These are phyloP conservation scores for Cebus imitator DNA, from an alignment of 2,113 vertebrate genomes.

Conservation along the genomic window DNA sequence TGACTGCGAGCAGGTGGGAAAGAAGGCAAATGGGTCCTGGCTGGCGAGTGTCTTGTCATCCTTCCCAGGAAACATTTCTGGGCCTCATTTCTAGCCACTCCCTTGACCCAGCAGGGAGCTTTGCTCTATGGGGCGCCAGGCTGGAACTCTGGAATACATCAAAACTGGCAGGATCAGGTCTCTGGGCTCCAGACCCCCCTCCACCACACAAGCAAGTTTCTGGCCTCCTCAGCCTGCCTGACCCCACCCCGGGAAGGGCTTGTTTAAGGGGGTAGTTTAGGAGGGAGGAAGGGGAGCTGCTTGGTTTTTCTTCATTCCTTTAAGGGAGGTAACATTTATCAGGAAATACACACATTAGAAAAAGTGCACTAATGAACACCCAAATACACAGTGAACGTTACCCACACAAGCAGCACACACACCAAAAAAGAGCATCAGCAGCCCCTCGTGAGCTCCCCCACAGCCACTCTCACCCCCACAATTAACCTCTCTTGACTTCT, in stretches of 20 bases:
- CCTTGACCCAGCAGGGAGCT: slow-evolving; percentile 27
- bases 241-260: background rate
- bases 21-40: background rate
- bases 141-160: background rate
- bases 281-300: background rate
- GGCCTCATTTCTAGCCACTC: slow-evolving; percentile 1
- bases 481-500: background rate
- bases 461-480: background rate
- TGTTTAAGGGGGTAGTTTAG: no score
- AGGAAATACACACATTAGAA: background rate
- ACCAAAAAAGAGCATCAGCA: background rate
- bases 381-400: background rate
- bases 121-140: background rate
- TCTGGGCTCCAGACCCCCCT: background rate
- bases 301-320: background rate
- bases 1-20: slow-evolving; percentile 61
- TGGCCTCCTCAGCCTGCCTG: background rate
- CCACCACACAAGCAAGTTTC: no score
- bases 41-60: background rate
- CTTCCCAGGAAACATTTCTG: background rate
- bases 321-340: background rate
- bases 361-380: background rate
- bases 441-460: background rate
- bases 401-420: background rate
- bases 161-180: background rate